Conservation (phyloP, 2,888 invertebrate genomes). For the Heterodera filipjevi region DNA sequence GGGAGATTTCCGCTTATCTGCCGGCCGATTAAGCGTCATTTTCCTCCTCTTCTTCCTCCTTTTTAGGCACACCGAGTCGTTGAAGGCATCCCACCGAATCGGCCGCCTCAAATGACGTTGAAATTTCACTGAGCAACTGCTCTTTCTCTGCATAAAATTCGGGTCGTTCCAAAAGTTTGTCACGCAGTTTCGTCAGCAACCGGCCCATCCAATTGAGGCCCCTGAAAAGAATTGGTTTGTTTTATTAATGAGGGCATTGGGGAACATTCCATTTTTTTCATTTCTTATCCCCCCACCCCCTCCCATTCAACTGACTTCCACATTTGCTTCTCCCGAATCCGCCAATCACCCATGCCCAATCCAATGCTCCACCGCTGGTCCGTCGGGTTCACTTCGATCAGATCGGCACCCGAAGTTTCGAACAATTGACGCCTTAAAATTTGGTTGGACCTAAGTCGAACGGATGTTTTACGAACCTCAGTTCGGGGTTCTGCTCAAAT, state of each 20-base stretch:
- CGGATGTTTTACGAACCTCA: not conserved
- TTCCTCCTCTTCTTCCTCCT: not conserved
- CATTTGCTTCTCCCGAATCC: constrained; percentile 27
- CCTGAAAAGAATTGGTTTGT: no score
- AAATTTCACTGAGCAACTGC: constrained; percentile 13
- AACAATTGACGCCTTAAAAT: constrained; percentile 34
- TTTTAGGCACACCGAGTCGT: not conserved
- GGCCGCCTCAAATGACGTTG: constrained; percentile 15
- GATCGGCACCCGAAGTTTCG: constrained; percentile 29
- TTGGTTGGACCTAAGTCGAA: no score
- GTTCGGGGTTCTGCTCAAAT: constrained; percentile 31
- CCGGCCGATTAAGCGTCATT: not conserved
- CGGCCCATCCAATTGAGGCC: constrained; percentile 35
- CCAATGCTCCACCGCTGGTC: constrained; percentile 37
- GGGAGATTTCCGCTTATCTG: not conserved
- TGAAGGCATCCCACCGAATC: constrained; percentile 21
- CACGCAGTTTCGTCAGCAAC: constrained; percentile 31
- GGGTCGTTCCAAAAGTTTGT: constrained; percentile 29
- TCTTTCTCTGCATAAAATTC: constrained; percentile 30
- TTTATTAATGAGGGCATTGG: no score
- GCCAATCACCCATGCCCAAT: constrained; percentile 22
- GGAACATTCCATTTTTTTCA: no score
- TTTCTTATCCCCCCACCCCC: not conserved
- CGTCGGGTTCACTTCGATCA: constrained; percentile 35
- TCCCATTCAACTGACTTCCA: constrained; percentile 15